Evolutionary conservation across 2,113 vertebrate species (phyloP).

Genomic region (Ahaetulla prasina): DNA sequence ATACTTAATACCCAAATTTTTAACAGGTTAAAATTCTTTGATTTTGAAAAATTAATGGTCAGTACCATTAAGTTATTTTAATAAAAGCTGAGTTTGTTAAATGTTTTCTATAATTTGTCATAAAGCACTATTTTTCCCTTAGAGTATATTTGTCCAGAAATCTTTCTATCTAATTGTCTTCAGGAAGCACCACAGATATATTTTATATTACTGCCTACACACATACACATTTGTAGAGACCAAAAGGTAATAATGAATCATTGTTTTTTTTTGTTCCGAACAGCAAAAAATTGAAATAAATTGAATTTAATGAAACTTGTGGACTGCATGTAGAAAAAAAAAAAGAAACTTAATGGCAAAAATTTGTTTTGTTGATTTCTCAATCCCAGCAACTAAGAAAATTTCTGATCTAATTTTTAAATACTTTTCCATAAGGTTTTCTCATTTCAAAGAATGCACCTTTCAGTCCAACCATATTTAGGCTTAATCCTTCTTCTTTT

Average conservation of each 20-base stretch:
- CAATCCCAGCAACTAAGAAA: not conserved
- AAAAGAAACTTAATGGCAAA: not conserved
- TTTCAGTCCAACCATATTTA: not conserved
- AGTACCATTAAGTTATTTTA: not conserved
- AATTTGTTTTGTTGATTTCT: not conserved
- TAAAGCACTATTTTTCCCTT: not conserved
- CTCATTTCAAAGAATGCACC: not conserved
- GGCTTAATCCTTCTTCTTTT: not conserved
- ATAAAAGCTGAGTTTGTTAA: not conserved
- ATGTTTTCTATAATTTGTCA: not conserved
- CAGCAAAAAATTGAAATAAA: rapidly evolving
- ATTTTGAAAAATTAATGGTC: not conserved
- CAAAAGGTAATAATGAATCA: not conserved
- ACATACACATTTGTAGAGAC: not conserved
- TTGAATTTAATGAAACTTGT: not conserved
- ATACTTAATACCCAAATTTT: not conserved
- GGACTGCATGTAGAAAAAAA: not conserved
- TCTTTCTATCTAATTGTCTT: not conserved
- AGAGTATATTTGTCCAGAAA: not conserved
- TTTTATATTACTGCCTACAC: not conserved
- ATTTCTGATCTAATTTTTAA: not conserved
- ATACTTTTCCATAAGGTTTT: not conserved
- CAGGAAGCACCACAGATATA: not conserved
- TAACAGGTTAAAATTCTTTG: not conserved
- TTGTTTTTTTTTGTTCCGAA: not conserved